A percentile compares a stretch with the other conserved stretches of the same genome.
phyloP scores from a whole-genome alignment of 2,797 vertebrate species.

The Falco naumanni region DNA sequence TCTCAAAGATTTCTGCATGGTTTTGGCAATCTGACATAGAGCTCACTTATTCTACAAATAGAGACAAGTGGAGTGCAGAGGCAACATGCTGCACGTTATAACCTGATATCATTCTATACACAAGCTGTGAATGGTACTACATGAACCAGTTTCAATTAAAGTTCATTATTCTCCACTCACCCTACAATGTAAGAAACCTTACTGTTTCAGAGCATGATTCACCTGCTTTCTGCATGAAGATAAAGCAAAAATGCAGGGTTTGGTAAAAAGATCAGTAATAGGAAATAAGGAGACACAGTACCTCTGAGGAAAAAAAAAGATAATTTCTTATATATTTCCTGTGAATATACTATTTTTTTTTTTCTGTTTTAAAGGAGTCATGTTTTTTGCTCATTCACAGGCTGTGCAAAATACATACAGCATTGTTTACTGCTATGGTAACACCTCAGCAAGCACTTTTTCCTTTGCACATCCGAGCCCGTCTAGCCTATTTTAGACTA shows the following conservation, averaged over 20 bases:
- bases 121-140: neutral
- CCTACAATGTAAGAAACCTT: neutral
- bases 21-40: neutral
- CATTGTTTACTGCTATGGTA: neutral
- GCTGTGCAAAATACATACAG: neutral
- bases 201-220: neutral
- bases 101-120: neutral
- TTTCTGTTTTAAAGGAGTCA: neutral
- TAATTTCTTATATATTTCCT: neutral
- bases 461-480: neutral
- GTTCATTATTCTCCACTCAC: neutral
- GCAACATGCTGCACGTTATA: neutral
- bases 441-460: slow-evolving; percentile 20
- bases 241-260: neutral
- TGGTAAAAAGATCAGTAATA: neutral
- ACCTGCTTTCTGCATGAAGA: neutral
- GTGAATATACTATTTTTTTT: neutral
- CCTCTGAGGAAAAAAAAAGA: neutral
- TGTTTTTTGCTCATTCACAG: neutral
- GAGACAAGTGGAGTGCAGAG: neutral
- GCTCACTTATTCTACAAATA: neutral
- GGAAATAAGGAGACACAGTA: neutral
- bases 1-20: neutral
- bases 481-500: slow-evolving; percentile 25
- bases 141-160: neutral